A percentile compares a stretch with the other conserved stretches of the same genome.
phyloP scores from a whole-genome alignment of 2,113 vertebrate genomes.

The Calcarius ornatus region DNA sequence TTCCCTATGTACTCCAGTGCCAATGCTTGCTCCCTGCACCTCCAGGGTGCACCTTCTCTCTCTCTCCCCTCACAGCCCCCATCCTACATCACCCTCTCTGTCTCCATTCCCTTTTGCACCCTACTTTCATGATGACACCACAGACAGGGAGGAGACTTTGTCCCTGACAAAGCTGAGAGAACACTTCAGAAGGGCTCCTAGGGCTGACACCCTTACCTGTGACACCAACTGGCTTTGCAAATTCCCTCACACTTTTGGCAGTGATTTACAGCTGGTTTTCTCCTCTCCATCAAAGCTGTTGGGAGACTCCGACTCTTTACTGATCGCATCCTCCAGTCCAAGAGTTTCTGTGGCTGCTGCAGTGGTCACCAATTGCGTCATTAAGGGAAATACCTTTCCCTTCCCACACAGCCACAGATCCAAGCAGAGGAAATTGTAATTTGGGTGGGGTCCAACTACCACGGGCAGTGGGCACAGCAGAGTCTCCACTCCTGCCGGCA shows the following conservation, averaged over 20 bases:
- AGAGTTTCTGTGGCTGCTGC: not conserved
- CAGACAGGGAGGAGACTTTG: not conserved
- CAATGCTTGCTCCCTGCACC: not conserved
- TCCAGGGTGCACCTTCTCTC: not conserved
- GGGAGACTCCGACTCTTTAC: not conserved
- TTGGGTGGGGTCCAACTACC: not conserved
- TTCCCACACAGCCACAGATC: not conserved
- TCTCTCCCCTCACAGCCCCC: accelerated
- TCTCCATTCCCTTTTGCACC: not conserved
- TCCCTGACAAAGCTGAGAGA: not conserved
- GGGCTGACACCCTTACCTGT: not conserved
- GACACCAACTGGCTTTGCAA: not conserved
- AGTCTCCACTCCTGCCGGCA: not conserved
- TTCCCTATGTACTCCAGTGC: not conserved
- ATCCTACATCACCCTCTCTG: not conserved
- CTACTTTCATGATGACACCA: accelerated
- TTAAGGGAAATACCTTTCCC: not conserved
- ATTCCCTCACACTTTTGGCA: not conserved
- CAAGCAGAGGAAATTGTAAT: not conserved
- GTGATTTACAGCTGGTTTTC: not conserved
- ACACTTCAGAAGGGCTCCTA: not conserved
- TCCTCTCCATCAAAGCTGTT: not conserved
- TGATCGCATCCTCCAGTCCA: not conserved
- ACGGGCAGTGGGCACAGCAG: not conserved
- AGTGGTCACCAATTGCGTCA: accelerated